Conservation (phyloP, 2,888 invertebrate species). For the Zootermopsis nevadensis region DNA sequence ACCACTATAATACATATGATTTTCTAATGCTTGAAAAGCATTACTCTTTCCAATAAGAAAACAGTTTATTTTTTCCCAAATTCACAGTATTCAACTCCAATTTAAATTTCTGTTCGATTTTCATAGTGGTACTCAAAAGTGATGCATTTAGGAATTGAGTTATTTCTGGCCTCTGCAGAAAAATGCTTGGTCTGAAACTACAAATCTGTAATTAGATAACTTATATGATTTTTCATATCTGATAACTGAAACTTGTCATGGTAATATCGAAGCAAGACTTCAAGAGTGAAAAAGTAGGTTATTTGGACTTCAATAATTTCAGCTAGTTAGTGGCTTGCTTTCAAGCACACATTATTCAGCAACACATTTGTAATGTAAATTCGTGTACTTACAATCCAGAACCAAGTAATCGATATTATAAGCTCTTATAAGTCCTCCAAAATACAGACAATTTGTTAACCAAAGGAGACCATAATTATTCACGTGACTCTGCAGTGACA, state of each 20-base stretch:
- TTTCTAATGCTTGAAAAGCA: no score
- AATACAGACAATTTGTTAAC: conserved; percentile 14
- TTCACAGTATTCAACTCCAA: no score
- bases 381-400: neutral
- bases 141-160: no score
- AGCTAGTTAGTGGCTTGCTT: no score
- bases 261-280: neutral
- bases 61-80: no score
- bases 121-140: no score
- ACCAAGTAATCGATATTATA: neutral
- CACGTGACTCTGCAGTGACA: conserved; percentile 56
- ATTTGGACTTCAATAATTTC: neutral
- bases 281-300: neutral
- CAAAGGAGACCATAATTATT: conserved; percentile 55
- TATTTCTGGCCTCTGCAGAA: no score
- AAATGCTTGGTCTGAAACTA: no score
- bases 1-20: no score
- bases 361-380: neutral
- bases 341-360: neutral
- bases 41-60: no score
- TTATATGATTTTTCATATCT: neutral
- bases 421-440: neutral
- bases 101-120: no score
- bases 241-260: neutral
- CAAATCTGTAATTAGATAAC: no score